Conservation (phyloP, 2,797 vertebrate species). For the Podarcis siculus region DNA sequence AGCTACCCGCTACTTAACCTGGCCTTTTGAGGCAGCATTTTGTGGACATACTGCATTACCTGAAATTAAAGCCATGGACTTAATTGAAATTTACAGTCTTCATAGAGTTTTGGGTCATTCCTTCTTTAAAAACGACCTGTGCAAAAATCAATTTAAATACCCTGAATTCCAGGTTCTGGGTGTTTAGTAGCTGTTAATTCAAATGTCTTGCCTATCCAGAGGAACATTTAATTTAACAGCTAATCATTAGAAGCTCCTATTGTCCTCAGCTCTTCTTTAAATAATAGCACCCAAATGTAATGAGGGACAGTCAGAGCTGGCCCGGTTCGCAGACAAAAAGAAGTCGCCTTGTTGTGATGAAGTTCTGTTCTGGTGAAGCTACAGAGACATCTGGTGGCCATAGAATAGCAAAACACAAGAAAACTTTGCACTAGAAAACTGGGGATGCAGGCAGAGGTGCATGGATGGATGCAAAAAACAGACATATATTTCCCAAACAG, state of each 20-base stretch:
- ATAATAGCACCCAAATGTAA: not conserved
- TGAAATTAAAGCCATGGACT: not conserved
- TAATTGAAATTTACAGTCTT: not conserved
- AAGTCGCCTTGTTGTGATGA: fast-evolving
- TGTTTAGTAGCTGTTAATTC: not conserved
- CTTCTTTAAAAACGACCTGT: not conserved
- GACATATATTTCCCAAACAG: too few relatives aligned
- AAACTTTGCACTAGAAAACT: too few relatives aligned
- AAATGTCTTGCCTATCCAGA: not conserved
- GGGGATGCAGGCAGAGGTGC: too few relatives aligned
- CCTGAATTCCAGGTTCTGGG: not conserved
- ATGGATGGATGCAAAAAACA: too few relatives aligned
- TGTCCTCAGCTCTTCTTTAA: not conserved
- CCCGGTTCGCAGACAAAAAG: fast-evolving
- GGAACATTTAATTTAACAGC: not conserved
- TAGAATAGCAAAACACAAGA: not conserved
- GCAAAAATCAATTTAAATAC: not conserved
- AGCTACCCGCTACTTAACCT: not conserved
- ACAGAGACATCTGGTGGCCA: constrained; percentile 57
- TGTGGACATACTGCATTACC: not conserved
- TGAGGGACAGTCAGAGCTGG: not conserved
- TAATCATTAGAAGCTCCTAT: not conserved
- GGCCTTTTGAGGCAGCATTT: not conserved
- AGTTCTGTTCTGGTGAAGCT: not conserved
- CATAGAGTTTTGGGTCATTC: not conserved